A percentile compares a stretch with the other conserved stretches of the same genome.
Conservation (phyloP, 2,113 vertebrate species). For the Upupa epops region DNA sequence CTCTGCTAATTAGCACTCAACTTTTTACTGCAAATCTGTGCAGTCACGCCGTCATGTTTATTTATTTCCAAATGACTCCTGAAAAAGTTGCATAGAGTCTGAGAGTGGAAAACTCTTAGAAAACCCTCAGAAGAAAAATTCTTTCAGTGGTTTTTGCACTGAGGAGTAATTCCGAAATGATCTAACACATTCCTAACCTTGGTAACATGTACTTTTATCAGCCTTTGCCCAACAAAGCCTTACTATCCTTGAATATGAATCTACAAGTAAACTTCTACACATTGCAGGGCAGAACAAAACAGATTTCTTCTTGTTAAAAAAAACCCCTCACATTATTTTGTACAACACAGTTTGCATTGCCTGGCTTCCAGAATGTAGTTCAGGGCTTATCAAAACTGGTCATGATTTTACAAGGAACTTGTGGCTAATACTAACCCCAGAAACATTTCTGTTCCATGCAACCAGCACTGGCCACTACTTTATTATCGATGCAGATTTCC, state of each 20-base stretch:
- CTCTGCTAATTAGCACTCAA: neutral
- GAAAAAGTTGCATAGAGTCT: neutral
- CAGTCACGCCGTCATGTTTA: neutral
- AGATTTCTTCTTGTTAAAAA: neutral
- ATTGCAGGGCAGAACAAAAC: neutral
- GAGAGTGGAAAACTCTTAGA: neutral
- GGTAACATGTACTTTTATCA: neutral
- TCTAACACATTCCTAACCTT: neutral
- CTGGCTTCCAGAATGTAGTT: neutral
- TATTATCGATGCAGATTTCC: neutral
- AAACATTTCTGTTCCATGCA: neutral
- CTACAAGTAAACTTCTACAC: neutral
- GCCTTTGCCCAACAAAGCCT: neutral
- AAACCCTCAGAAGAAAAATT: neutral
- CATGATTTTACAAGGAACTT: neutral
- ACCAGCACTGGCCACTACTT: neutral
- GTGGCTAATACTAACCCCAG: neutral
- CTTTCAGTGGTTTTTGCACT: neutral
- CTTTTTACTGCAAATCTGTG: neutral
- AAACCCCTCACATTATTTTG: neutral
- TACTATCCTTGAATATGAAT: neutral
- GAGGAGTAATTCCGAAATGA: neutral
- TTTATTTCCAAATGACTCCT: neutral
- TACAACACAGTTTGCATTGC: too few relatives aligned
- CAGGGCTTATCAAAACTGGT: neutral